Percentiles rank a stretch among this genome's conserved stretches.
Evolutionary conservation across 1,140 invertebrate genomes (phyloP).

Genomic region (Panulirus ornatus): DNA sequence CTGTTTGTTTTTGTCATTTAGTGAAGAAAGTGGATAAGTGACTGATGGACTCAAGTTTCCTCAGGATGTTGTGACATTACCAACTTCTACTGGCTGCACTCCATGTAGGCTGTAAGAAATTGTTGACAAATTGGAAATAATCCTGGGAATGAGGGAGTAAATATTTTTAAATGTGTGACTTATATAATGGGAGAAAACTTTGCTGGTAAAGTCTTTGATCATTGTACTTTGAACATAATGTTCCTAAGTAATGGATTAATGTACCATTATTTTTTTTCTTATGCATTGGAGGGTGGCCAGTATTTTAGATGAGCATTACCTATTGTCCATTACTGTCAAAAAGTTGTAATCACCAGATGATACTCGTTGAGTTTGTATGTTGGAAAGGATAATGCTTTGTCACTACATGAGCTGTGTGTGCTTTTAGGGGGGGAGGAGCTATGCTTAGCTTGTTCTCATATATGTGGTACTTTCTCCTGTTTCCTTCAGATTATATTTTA

Average conservation of each 20-base stretch:
- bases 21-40: neutral
- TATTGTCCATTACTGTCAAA: neutral
- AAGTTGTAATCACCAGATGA: constrained; percentile 48
- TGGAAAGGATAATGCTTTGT: neutral
- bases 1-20: neutral
- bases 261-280: no score
- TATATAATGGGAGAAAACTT: neutral
- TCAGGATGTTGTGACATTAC: constrained; percentile 24
- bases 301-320: constrained; percentile 8
- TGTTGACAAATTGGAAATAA: neutral
- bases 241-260: no score
- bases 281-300: neutral
- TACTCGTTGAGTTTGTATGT: constrained; percentile 32
- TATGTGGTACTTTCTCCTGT: constrained; percentile 46
- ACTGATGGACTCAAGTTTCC: constrained; percentile 31
- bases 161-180: neutral
- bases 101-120: neutral
- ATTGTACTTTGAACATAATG: neutral
- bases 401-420: constrained; percentile 1
- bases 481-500: constrained; percentile 48
- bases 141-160: neutral
- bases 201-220: neutral
- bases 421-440: constrained; percentile 22
- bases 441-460: constrained; percentile 44
- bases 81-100: constrained; percentile 44